Evolutionary conservation across 2,113 vertebrate genomes (phyloP).

Genomic region (Petromus typicus): DNA sequence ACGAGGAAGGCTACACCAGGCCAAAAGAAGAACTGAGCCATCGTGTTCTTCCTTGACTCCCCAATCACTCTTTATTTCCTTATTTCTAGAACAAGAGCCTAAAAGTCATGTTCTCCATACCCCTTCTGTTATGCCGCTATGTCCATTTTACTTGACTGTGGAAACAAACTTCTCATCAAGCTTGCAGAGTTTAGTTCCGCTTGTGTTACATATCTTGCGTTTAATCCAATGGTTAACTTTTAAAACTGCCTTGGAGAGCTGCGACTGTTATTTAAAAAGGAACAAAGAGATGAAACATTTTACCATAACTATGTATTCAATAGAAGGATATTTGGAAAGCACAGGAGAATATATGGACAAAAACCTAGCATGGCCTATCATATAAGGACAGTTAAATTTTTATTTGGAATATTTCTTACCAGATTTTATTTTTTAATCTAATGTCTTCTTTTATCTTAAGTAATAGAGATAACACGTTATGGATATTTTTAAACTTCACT

Average conservation of each 20-base stretch:
- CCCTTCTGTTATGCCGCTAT: neutral
- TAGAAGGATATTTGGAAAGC: slow-evolving; percentile 26
- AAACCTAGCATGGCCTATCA: neutral
- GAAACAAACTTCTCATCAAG: slow-evolving; percentile 14
- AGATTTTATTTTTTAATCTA: neutral
- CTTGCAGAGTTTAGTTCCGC: neutral
- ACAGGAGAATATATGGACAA: neutral
- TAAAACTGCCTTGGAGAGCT: neutral
- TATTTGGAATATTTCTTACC: neutral
- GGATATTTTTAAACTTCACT: neutral
- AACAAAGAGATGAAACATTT: neutral
- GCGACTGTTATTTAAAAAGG: neutral
- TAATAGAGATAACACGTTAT: neutral
- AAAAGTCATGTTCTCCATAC: neutral
- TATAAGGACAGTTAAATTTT: neutral
- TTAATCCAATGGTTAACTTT: slow-evolving; percentile 15
- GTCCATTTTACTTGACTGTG: slow-evolving; percentile 3
- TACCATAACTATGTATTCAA: neutral
- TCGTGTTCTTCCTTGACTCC: neutral
- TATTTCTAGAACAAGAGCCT: neutral
- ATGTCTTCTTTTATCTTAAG: neutral
- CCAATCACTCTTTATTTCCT: neutral
- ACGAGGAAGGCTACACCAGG: neutral
- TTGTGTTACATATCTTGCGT: neutral
- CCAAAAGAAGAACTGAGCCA: neutral